Evolutionary conservation across 2,888 invertebrate genomes (phyloP).

Genomic region (Trichopria drosophilae): DNA sequence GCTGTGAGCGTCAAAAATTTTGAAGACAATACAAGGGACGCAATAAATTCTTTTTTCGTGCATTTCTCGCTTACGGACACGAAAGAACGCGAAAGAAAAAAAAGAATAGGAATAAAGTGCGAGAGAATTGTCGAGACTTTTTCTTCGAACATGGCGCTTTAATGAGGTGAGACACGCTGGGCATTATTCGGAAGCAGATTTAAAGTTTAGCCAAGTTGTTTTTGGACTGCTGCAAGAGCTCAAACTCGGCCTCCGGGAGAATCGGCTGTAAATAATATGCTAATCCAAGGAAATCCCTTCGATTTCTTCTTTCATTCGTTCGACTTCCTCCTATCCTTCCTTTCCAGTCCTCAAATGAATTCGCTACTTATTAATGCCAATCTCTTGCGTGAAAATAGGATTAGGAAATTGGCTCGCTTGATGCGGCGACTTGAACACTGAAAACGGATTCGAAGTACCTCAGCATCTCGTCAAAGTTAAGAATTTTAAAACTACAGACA

Average conservation of each 20-base stretch:
- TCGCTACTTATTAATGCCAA: too few species aligned
- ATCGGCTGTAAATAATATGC: slow-evolving; percentile 55
- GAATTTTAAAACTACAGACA: too few species aligned
- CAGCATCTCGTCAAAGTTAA: too few species aligned
- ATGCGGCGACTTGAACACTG: too few species aligned
- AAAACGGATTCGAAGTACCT: too few species aligned
- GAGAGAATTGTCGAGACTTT: slow-evolving; percentile 27
- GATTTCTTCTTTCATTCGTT: slow-evolving; percentile 35
- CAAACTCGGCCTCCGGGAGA: slow-evolving; percentile 27
- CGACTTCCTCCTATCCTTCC: slow-evolving; percentile 2
- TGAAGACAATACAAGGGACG: too few species aligned
- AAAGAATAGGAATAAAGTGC: slow-evolving; percentile 26
- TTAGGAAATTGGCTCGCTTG: too few species aligned
- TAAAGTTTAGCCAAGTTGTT: slow-evolving; percentile 52
- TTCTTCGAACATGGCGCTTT: slow-evolving; percentile 33
- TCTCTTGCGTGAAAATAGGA: too few species aligned
- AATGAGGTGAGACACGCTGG: slow-evolving; percentile 45
- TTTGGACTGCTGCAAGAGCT: slow-evolving; percentile 34
- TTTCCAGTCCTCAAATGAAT: too few species aligned
- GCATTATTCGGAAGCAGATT: slow-evolving; percentile 54
- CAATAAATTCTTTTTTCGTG: too few species aligned
- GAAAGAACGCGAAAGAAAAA: slow-evolving; percentile 24
- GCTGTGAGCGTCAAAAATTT: too few species aligned
- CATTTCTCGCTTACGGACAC: too few species aligned
- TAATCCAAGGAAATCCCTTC: slow-evolving; percentile 48